Base-by-base conservation (phyloP, 2,113 vertebrate species). In the Trochalopteron elliotii region DNA sequence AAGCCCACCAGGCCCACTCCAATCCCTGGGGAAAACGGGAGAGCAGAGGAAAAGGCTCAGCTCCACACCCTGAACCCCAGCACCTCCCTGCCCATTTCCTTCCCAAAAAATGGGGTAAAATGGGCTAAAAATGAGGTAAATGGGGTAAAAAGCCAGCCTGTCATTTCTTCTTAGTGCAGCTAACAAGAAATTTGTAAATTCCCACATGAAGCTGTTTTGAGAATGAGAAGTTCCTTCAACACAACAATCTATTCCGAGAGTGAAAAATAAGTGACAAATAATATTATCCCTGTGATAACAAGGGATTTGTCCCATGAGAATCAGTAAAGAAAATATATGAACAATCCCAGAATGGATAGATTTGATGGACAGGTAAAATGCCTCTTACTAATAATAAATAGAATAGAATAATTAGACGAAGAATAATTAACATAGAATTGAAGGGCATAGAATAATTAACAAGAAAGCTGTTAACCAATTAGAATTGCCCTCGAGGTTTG, bases 1-100 rank as follows among this genome's bases (percentile, higher is more conserved):
- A 99, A 99, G 77, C 98, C 98, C 0, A 98, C 97, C 87, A 98
- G 91, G 39, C 99, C 99, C 83, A 99, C 96, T 1, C 99, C 99
- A 1, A 99, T 97, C 97, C 98, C 99, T 99, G 97, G 1, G 96
- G 98, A 37, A 84, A 65, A 87, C 0, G 1, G 63, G 20, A 16
- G 28, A 37, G 42, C n/a, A 31, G 75, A 67, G 45, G 7, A 5
- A 21, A 47, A 16, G 44, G 14, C 24, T 70, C 1, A 0, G 52
- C 22, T 25, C n/a, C 21, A 3, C 24, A 2, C 8, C 40, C 53
- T 21, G 0, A 21, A 9, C 25, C 45, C 81, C 10, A 2, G 30
- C 45, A 9, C 6, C 35, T 55, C 31, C 44, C 22, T 15, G 13
- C 1, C 35, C 67, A 1, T 0, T n/a, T n/a, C n/a, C 53, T 21